phyloP scores from a whole-genome alignment of 1,140 invertebrate genomes.

The Bombus superbus region DNA sequence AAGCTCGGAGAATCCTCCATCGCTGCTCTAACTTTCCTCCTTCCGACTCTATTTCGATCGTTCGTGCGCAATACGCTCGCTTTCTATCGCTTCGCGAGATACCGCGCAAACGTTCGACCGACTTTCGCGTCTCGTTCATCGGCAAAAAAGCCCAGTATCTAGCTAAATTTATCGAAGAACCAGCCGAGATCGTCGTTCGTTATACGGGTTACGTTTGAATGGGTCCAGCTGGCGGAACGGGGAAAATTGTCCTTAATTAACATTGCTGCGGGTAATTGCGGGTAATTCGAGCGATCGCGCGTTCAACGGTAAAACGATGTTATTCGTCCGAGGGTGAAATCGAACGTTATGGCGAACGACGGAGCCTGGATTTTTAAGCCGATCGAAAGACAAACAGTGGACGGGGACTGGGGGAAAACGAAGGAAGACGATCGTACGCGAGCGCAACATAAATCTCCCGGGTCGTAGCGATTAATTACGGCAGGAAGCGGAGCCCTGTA shows the following conservation, averaged over 20 bases:
- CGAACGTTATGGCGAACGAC: not conserved
- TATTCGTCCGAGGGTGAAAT: not conserved
- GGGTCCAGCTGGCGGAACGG: not conserved
- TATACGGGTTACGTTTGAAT: constrained; percentile 8
- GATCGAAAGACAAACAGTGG: constrained; percentile 43
- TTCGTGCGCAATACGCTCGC: not conserved
- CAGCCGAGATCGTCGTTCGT: not conserved
- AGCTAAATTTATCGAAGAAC: not conserved
- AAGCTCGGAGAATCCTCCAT: constrained; percentile 16
- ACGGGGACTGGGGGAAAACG: not conserved
- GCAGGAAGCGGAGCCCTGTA: constrained; percentile 70
- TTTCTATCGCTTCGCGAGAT: not conserved
- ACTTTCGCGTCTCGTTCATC: not conserved
- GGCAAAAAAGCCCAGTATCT: too few relatives aligned
- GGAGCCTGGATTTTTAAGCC: not conserved
- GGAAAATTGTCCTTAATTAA: constrained; percentile 29
- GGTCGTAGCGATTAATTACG: constrained; percentile 73
- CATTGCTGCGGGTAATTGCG: constrained; percentile 11
- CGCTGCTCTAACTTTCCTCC: not conserved
- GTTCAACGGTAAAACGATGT: constrained; percentile 3
- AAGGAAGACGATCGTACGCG: constrained; percentile 4
- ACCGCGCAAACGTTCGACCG: too few relatives aligned
- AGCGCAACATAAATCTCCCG: constrained; percentile 64
- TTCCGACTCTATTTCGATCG: constrained; percentile 42
- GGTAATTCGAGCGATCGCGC: constrained; percentile 21